phyloP scores from a whole-genome alignment of 2,888 invertebrate genomes.

The Escarpia spicata region DNA sequence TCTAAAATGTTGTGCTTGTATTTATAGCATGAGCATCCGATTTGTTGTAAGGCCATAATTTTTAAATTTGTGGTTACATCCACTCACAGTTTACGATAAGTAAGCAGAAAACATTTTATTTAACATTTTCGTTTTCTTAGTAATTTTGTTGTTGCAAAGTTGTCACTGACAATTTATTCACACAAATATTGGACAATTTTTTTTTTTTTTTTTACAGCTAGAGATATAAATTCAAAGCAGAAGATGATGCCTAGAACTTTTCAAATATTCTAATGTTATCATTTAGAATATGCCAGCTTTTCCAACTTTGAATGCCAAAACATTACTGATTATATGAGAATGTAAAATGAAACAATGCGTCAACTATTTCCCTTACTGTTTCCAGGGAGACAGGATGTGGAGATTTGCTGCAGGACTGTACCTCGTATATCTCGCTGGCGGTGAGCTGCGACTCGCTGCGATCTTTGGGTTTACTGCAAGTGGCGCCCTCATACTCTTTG shows the following conservation, averaged over 20 bases:
- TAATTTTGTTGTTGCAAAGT: too few species aligned
- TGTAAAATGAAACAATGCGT: not conserved
- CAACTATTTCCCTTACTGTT: too few species aligned
- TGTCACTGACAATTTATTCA: too few species aligned
- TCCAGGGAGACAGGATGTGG: constrained; percentile 70
- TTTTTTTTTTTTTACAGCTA: too few species aligned
- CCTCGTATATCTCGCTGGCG: constrained; percentile 64
- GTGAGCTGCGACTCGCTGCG: constrained; percentile 65
- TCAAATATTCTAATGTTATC: too few species aligned
- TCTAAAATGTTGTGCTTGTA: not conserved
- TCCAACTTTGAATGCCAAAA: not conserved
- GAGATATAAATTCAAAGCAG: too few species aligned
- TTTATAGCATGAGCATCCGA: not conserved
- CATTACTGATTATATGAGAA: not conserved
- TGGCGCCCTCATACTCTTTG: constrained; percentile 65
- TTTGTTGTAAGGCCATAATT: not conserved
- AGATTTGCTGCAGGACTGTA: constrained; percentile 68
- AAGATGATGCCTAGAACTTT: too few species aligned
- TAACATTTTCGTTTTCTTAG: too few species aligned
- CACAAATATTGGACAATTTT: too few species aligned
- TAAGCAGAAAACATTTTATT: too few species aligned
- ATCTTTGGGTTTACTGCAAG: constrained; percentile 67
- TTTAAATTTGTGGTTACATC: not conserved
- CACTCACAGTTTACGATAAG: too few species aligned
- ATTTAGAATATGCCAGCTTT: too few species aligned